These are phyloP conservation scores for Odobenus rosmarus DNA, from an alignment of 2,113 vertebrate genomes.

Conservation along the genomic window DNA sequence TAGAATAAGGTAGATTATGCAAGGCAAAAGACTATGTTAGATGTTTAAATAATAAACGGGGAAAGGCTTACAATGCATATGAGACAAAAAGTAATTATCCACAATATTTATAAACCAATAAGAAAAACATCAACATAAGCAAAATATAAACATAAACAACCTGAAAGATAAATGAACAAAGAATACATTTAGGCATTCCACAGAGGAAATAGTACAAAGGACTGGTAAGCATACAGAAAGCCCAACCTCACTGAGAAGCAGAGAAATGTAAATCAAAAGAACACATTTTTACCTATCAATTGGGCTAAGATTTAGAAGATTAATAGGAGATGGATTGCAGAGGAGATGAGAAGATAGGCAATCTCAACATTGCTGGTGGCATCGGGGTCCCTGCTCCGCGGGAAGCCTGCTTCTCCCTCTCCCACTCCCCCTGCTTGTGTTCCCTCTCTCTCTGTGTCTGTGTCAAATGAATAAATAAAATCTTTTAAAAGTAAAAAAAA, in stretches of 20 bases:
- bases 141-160: background rate
- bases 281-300: background rate
- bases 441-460: too few species aligned
- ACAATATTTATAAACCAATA: background rate
- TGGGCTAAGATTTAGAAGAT: background rate
- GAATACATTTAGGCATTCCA: background rate
- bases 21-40: background rate
- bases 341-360: too few species aligned
- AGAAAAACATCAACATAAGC: conserved; percentile 17
- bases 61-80: background rate
- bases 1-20: background rate
- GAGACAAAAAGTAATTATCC: background rate
- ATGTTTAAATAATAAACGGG: background rate
- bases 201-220: background rate
- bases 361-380: background rate
- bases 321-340: background rate
- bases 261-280: background rate
- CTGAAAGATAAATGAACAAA: background rate
- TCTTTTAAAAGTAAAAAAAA: too few species aligned
- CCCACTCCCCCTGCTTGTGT: too few species aligned
- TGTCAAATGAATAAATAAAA: too few species aligned
- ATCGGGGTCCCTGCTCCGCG: too few species aligned
- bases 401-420: too few species aligned
- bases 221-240: background rate
- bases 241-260: background rate